Evolutionary conservation across 2,797 vertebrate species (phyloP).

Genomic region (Prionace glauca): DNA sequence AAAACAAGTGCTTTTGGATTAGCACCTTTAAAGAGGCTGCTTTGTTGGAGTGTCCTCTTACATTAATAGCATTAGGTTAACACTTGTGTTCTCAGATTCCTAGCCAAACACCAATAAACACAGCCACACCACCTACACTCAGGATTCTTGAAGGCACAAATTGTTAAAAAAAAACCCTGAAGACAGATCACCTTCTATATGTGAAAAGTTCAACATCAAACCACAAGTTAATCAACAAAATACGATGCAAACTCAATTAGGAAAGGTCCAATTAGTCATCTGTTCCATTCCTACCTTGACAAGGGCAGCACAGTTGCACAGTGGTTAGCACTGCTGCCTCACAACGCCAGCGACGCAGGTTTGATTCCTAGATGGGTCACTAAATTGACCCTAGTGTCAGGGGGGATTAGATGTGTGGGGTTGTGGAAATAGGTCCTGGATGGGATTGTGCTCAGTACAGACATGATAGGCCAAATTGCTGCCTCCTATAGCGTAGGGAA

Average conservation of each 20-base stretch:
- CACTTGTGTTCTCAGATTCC: neutral
- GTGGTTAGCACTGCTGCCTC: no score
- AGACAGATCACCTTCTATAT: neutral
- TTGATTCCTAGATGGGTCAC: no score
- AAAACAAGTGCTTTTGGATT: constrained; percentile 26
- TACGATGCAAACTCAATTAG: neutral
- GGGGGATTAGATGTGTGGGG: no score
- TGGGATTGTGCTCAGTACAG: no score
- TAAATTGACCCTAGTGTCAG: no score
- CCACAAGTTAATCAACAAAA: neutral
- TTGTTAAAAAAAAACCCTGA: neutral
- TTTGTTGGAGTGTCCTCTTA: neutral
- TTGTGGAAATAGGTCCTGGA: no score
- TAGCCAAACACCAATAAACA: neutral
- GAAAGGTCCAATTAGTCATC: neutral
- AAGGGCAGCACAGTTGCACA: no score
- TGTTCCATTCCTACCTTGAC: neutral
- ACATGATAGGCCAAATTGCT: no score
- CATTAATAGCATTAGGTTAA: neutral
- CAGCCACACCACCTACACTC: neutral
- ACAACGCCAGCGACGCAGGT: no score
- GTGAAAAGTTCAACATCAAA: neutral
- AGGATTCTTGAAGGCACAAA: neutral
- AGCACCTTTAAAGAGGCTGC: neutral
- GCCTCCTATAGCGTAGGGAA: no score